phyloP scores from a whole-genome alignment of 2,113 vertebrate genomes.

The Hoplias malabaricus region DNA sequence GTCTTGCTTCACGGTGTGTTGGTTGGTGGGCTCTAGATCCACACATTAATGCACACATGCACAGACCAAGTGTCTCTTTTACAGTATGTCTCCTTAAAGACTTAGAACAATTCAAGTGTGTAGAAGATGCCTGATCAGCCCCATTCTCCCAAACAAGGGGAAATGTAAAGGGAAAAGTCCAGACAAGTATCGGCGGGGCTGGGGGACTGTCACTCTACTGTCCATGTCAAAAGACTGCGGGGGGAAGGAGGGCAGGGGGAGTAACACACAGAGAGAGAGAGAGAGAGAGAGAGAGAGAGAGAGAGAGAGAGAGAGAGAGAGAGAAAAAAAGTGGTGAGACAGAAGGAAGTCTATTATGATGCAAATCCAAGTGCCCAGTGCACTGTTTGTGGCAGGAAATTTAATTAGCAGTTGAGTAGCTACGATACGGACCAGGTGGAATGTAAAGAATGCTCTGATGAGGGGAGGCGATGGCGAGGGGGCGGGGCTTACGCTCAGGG shows the following conservation, averaged over 20 bases:
- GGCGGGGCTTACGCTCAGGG: constrained; percentile 22
- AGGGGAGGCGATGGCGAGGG: constrained; percentile 39
- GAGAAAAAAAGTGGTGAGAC: constrained; percentile 26
- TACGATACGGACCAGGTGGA: constrained; percentile 81
- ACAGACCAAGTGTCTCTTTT: too few species aligned
- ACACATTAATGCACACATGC: too few species aligned
- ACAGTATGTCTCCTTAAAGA: too few species aligned
- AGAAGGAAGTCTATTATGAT: constrained; percentile 71
- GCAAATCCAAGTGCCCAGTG: constrained; percentile 75
- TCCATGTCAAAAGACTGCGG: constrained; percentile 53
- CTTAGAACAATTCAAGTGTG: too few species aligned
- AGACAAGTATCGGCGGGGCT: constrained; percentile 19
- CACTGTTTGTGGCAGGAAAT: constrained; percentile 79
- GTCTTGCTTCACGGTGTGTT: too few species aligned
- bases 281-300: background rate
- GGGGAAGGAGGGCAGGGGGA: background rate
- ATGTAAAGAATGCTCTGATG: constrained; percentile 79
- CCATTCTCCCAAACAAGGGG: too few species aligned
- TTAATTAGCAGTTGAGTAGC: constrained; percentile 82
- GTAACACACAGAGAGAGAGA: constrained; percentile 42
- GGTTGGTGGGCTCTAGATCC: too few species aligned
- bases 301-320: constrained; percentile 24
- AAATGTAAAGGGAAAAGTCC: background rate
- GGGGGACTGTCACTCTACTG: constrained; percentile 48
- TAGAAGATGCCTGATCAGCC: too few species aligned